A percentile compares a stretch with the other conserved stretches of the same genome.
Conservation (phyloP, 2,797 vertebrate species). For the Aythya fuligula region DNA sequence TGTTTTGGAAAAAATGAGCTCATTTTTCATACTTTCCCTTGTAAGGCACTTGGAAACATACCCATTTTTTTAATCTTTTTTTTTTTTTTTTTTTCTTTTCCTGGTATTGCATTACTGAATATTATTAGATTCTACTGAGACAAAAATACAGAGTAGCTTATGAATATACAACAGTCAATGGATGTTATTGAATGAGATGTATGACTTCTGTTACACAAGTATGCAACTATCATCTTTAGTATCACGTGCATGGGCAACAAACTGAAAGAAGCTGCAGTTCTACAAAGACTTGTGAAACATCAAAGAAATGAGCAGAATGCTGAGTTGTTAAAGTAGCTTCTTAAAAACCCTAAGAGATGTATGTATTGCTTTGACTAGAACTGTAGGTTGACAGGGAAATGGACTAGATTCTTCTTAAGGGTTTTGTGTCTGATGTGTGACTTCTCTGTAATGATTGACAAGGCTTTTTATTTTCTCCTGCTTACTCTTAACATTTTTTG, state of each 20-base stretch:
- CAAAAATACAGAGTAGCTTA: background rate
- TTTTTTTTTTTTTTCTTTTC: background rate
- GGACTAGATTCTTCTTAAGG: background rate
- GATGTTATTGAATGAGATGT: background rate
- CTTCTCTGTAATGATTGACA: background rate
- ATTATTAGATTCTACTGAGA: constrained; percentile 7
- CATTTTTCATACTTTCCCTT: constrained; percentile 25
- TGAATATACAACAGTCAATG: background rate
- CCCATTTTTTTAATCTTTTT: background rate
- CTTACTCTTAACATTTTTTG: background rate
- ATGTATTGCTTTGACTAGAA: background rate
- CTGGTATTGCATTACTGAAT: constrained; percentile 17
- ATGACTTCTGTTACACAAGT: background rate
- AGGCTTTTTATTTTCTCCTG: background rate
- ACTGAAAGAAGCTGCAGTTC: background rate
- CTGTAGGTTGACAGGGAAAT: background rate
- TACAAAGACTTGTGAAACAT: background rate
- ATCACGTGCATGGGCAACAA: background rate
- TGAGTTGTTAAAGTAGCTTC: background rate
- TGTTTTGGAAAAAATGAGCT: background rate
- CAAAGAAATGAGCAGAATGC: background rate
- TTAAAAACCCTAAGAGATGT: background rate
- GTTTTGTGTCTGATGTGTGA: background rate
- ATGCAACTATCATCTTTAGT: background rate
- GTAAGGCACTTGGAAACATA: background rate